Conservation (phyloP, 2,113 vertebrate genomes). For the Salminus brasiliensis region DNA sequence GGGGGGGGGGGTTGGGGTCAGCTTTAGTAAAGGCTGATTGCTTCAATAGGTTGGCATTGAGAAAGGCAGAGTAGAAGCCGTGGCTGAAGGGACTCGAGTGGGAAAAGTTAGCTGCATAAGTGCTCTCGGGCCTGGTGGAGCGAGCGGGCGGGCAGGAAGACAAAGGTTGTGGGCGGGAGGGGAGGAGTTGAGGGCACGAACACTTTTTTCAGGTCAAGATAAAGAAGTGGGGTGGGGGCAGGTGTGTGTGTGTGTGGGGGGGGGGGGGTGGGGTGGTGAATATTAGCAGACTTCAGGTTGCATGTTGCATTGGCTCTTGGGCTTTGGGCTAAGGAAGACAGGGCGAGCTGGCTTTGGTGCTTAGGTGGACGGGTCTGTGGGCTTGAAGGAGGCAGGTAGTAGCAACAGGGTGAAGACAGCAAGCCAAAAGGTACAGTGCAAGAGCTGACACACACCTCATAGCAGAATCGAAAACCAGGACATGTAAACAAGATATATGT, state of each 20-base stretch:
- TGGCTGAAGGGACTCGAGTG: conserved; percentile 12
- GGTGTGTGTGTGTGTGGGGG: too few species aligned
- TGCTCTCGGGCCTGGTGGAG: conserved; percentile 43
- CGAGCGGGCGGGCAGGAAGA: conserved; percentile 42
- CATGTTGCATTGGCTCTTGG: conserved; percentile 52
- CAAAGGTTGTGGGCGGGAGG: conserved; percentile 36
- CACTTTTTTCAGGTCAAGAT: conserved; percentile 38
- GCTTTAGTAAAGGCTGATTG: conserved; percentile 30
- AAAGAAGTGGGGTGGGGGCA: too few species aligned
- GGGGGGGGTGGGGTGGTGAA: too few species aligned
- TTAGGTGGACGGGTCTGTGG: conserved; percentile 36
- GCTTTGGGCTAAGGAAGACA: conserved; percentile 57
- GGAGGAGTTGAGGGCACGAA: conserved; percentile 25
- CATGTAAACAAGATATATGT: conserved; percentile 53
- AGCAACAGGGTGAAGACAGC: conserved; percentile 45
- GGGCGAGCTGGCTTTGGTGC: conserved; percentile 54
- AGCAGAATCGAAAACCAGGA: conserved; percentile 47
- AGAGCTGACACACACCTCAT: conserved; percentile 50
- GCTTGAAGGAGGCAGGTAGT: conserved; percentile 34
- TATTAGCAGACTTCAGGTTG: conserved; percentile 51
- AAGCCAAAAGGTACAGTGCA: conserved; percentile 56
- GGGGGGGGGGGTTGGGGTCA: conserved; percentile 21
- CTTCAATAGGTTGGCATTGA: conserved; percentile 42
- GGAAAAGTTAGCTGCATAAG: conserved; percentile 53
- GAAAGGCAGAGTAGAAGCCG: conserved; percentile 10